Evolutionary conservation across 2,113 vertebrate genomes (phyloP).

Genomic region (Amblyornis subalaris): DNA sequence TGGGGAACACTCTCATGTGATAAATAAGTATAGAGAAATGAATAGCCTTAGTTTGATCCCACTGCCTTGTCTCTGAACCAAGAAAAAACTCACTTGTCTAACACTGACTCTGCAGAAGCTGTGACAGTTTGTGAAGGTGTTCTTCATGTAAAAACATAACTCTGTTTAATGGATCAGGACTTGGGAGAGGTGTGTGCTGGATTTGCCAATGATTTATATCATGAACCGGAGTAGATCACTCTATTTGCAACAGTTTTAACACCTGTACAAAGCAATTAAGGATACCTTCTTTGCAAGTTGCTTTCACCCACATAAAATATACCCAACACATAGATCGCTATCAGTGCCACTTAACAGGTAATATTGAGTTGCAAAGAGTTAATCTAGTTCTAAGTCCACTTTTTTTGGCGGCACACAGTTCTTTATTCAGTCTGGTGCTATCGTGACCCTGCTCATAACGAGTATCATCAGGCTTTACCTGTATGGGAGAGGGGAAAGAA

Average conservation of each 20-base stretch:
- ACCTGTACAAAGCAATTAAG: background rate
- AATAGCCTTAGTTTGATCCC: background rate
- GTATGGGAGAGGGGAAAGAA: background rate
- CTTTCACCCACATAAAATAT: background rate
- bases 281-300: background rate
- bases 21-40: background rate
- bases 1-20: background rate
- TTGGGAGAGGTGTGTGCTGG: background rate
- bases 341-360: background rate
- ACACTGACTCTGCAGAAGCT: background rate
- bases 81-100: background rate
- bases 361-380: background rate
- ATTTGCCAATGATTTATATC: background rate
- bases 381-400: background rate
- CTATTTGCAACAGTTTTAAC: background rate
- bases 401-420: background rate
- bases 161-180: background rate
- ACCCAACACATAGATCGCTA: background rate
- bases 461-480: background rate
- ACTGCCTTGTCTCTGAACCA: background rate
- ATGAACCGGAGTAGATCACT: background rate
- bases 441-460: fast-evolving
- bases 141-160: background rate
- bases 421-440: background rate
- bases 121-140: background rate